A percentile compares a stretch with the other conserved stretches of the same genome.
Evolutionary conservation across 2,888 invertebrate species (phyloP).

Genomic region (Phrixothrix hirtus): DNA sequence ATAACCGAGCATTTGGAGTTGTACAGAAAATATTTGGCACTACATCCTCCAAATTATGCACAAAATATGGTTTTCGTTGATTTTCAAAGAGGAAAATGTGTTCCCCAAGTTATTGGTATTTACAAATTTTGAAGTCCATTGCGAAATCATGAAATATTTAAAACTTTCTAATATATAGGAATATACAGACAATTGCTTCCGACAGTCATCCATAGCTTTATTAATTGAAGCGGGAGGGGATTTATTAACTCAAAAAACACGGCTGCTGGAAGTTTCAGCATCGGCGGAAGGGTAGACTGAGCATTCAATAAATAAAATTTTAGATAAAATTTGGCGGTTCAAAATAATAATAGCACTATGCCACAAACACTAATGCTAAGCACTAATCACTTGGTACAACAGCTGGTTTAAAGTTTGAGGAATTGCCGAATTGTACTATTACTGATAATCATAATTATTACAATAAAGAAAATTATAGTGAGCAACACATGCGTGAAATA

Average conservation of each 20-base stretch:
- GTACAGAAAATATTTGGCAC: conserved; percentile 2
- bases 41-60: neutral
- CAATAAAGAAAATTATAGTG: too few relatives aligned
- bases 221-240: conserved; percentile 1
- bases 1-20: conserved; percentile 1
- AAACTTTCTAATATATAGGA: neutral
- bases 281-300: neutral
- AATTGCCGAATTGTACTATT: too few relatives aligned
- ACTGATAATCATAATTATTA: too few relatives aligned
- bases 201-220: neutral
- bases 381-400: too few relatives aligned
- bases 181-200: neutral
- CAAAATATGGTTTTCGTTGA: conserved; percentile 1
- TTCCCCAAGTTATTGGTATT: neutral
- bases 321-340: neutral
- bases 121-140: neutral
- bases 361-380: too few relatives aligned
- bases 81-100: conserved; percentile 2
- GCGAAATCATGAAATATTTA: neutral
- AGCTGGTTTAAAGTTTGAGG: too few relatives aligned
- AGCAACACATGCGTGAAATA: too few relatives aligned
- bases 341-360: neutral
- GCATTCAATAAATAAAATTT: neutral
- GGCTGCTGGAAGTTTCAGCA: neutral
- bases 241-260: conserved; percentile 1